Base-by-base conservation (phyloP, 2,113 vertebrate species). In the Vidua chalybeata region DNA sequence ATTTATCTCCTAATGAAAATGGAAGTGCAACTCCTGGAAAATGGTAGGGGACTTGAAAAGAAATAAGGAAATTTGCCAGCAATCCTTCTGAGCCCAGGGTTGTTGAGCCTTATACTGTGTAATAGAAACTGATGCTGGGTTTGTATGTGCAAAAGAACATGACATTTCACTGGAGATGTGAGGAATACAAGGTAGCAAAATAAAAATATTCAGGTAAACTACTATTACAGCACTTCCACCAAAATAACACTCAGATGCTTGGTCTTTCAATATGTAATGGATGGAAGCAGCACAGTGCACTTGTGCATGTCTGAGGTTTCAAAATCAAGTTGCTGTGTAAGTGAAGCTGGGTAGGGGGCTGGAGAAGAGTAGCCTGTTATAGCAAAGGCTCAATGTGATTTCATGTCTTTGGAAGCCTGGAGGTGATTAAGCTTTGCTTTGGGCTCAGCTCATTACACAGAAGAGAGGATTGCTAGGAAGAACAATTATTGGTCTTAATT, bases 21-120 rank as follows among this genome's bases (percentile, higher is more conserved):
- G 4, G 52, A 91, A 68, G 8, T 7, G 14, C 15, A 33, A 56
- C 74, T 61, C 72, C 31, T 46, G 45, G 61, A 66, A 74, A 76
- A 81, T 14, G 23, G 13, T 39, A 64, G 24, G 24, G 14, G 17
- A 62, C 26, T 62, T 67, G 30, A 45, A 66, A 62, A 63, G 31
- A 6, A 58, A 49, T 41, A 59, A 66, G 28, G 67, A 79, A 87
- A 14, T 39, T 92, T 91, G 43, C 31, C n/a, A 78, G 58, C 4
- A 68, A 64, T 43, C 15, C 16, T 64, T 0, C 0, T 39, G 35
- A 58, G 49, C 54, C 69, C 22, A 28, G 58, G 11, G 6, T 18
- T 46, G 15, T 39, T 64, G 26, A 93, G 41, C 33, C 45, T 72
- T 51, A 5, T 12, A 13, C 10, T 54, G 26, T 31, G 23, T 43